Evolutionary conservation across 2,797 vertebrate genomes (phyloP), one percentile per base, ranked within the genome.

Genomic region (Melanotaenia pygmaea): DNA sequence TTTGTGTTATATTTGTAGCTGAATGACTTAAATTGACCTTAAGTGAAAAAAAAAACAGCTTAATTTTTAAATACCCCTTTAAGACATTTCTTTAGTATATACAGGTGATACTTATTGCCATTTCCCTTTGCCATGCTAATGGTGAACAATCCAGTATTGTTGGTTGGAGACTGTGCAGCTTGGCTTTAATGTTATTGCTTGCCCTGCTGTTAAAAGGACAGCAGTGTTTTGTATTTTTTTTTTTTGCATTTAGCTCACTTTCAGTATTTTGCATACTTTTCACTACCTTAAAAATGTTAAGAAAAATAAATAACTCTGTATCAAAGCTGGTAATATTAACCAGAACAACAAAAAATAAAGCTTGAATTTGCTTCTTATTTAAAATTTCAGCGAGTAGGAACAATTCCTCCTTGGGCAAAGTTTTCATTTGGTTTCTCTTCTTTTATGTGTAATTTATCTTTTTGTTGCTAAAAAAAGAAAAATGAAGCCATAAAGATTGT

Each of bases 1-100:
- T 82, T 79, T 70, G 64, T 72, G 43, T 72, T 82, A 34, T 56
- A 65, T 14, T 60, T 72, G 37, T 50, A 24, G 37, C 8, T 13
- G 69, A 71, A 20, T 34, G 13, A 59, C 24, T 13, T 28, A 18
- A 47, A 20, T 5, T 20, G 16, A 47, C 18, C 5, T 13, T 16
- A 28, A 30, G 28, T 6, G 30, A 2, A 10, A 0, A 28, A 26
- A 58, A 66, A 34, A 66, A n/a, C 18, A 6, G 3, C 22, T 56
- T 58, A n/a, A 34, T 14, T n/a, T 32, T 9, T 58, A 58, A 47
- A n/a, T 28, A 45, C 26, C 54, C 20, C 22, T 56, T 58, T 26
- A 26, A 56, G 4, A 12, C 53, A 28, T 56, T 28, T 28, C 12
- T 28, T 28, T 16, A 10, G 3, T 51, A 20, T 12, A 24, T 22